Percentiles rank a stretch among this genome's conserved stretches.
phyloP scores from a whole-genome alignment of 2,113 vertebrate species.

The Odontophorus gujanensis region DNA sequence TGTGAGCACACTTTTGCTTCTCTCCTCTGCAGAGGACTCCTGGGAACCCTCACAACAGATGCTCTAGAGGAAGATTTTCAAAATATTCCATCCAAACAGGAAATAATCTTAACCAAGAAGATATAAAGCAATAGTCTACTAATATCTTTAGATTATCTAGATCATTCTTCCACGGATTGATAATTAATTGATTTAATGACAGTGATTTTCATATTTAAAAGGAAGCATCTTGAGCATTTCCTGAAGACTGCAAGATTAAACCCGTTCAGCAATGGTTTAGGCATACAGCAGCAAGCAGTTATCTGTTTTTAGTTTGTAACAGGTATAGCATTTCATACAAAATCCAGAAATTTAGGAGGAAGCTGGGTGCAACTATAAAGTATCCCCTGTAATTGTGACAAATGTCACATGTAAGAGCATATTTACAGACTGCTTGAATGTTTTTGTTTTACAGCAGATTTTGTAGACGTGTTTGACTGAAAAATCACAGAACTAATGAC shows the following conservation, averaged over 20 bases:
- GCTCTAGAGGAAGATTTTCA: neutral
- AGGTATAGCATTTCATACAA: neutral
- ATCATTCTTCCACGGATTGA: neutral
- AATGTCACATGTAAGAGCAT: neutral
- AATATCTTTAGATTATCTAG: neutral
- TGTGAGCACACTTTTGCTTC: neutral
- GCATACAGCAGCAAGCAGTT: neutral
- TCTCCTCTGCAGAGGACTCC: neutral
- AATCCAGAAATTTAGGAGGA: neutral
- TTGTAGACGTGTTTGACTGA: neutral
- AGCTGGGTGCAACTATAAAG: neutral
- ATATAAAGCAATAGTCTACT: neutral
- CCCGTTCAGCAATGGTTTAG: neutral
- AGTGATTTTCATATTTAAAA: neutral
- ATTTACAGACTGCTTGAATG: neutral
- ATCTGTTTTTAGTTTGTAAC: neutral
- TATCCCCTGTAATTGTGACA: neutral
- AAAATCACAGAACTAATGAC: neutral
- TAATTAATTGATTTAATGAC: neutral
- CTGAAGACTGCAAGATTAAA: neutral
- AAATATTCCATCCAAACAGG: neutral
- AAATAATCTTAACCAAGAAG: neutral
- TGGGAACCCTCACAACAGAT: neutral
- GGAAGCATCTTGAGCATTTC: slow-evolving; percentile 1
- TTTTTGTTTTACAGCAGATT: neutral